Evolutionary conservation across 2,888 invertebrate species (phyloP).

Genomic region (Amitus sp.): DNA sequence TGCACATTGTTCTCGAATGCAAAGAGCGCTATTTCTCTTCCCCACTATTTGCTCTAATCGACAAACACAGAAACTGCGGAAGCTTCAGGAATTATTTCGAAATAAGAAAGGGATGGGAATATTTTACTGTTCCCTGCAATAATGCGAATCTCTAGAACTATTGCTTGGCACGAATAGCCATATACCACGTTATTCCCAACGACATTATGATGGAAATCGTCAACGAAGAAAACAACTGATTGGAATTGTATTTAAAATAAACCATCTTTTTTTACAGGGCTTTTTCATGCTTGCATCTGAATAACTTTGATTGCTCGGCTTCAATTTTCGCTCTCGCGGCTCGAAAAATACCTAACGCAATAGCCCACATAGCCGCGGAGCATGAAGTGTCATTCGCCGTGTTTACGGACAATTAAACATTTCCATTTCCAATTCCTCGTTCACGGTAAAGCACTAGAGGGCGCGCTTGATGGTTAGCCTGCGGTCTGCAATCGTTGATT

Average conservation of each 20-base stretch:
- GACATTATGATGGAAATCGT: too few relatives aligned
- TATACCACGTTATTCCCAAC: too few relatives aligned
- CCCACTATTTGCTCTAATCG: neutral
- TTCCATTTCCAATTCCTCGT: conserved; percentile 63
- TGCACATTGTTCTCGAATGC: neutral
- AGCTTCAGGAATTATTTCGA: neutral
- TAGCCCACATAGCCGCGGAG: conserved; percentile 24
- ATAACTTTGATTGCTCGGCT: neutral
- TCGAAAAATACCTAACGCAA: neutral
- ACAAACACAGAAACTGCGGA: neutral
- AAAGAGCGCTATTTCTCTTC: neutral
- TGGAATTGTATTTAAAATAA: too few relatives aligned
- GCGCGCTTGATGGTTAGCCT: conserved; percentile 54
- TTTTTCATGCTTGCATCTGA: neutral
- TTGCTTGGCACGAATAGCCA: too few relatives aligned
- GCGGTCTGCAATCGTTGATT: conserved; percentile 62
- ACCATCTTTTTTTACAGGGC: too few relatives aligned
- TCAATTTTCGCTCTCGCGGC: neutral
- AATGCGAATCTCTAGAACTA: neutral
- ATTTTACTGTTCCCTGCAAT: neutral
- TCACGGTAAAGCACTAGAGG: conserved; percentile 48
- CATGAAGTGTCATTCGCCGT: conserved; percentile 45
- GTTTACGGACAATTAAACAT: conserved; percentile 63
- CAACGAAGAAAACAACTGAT: too few relatives aligned
- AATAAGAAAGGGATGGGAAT: neutral